phyloP scores from a whole-genome alignment of 1,140 invertebrate species.

The Stratiolaelaps scimitus region DNA sequence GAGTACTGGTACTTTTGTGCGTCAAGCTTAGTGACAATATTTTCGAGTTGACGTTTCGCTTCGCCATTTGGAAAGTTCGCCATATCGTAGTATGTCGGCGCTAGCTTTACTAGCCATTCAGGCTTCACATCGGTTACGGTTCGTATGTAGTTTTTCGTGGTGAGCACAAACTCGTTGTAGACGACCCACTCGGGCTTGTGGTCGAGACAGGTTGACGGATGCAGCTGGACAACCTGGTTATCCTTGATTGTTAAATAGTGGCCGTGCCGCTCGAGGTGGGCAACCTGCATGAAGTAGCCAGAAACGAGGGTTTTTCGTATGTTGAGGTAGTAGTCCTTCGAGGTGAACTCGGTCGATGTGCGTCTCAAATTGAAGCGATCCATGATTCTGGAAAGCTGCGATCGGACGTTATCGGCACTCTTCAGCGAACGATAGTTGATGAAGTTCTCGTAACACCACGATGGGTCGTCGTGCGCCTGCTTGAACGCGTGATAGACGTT shows the following conservation, averaged over 20 bases:
- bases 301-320: conserved; percentile 94
- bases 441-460: conserved; percentile 99
- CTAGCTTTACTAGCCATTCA: conserved; percentile 74
- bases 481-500: conserved; percentile 98
- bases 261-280: conserved; percentile 83
- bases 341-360: conserved; percentile 95
- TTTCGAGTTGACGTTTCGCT: conserved; percentile 79
- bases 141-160: conserved; percentile 97
- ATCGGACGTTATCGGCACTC: conserved; percentile 71
- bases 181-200: conserved; percentile 99
- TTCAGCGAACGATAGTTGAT: conserved; percentile 96
- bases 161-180: conserved; percentile 99
- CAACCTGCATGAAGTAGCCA: conserved; percentile 99
- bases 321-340: conserved; percentile 96
- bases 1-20: conserved; percentile 8
- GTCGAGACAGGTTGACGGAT: conserved; percentile 95
- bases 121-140: conserved; percentile 97
- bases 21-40: conserved; percentile 65
- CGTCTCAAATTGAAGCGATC: conserved; percentile 82
- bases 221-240: conserved; percentile 95
- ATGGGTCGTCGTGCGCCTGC: conserved; percentile 76
- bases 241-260: conserved; percentile 98
- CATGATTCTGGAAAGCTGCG: conserved; percentile 71
- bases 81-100: conserved; percentile 96
- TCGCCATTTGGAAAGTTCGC: conserved; percentile 95